Evolutionary conservation across 2,888 invertebrate genomes (phyloP).

Genomic region (Colostygia pectinataria): DNA sequence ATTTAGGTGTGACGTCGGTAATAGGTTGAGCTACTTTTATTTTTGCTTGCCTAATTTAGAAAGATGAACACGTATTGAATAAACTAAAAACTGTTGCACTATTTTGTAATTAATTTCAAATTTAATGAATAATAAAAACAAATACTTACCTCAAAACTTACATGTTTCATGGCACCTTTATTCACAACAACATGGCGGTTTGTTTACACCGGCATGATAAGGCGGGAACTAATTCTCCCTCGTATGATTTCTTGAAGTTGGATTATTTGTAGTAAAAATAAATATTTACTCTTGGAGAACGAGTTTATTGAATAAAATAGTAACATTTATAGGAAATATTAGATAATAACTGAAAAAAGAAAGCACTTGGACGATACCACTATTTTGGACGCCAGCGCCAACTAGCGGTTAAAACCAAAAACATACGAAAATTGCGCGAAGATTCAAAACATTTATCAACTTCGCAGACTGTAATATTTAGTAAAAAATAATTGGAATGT

Average conservation of each 20-base stretch:
- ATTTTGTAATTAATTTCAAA: background rate
- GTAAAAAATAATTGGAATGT: too few species aligned
- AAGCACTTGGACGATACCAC: slow-evolving; percentile 72
- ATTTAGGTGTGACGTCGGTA: slow-evolving; percentile 55
- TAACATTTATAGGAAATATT: slow-evolving; percentile 42
- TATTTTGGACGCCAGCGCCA: slow-evolving; percentile 56
- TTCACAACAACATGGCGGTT: slow-evolving; percentile 80
- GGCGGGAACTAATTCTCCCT: slow-evolving; percentile 70
- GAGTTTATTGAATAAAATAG: slow-evolving; percentile 59
- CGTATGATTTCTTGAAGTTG: slow-evolving; percentile 43
- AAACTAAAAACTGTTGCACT: background rate
- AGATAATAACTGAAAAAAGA: slow-evolving; percentile 43
- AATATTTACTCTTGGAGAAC: slow-evolving; percentile 47
- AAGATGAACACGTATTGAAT: background rate
- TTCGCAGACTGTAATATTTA: too few species aligned
- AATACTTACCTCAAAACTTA: slow-evolving; percentile 51
- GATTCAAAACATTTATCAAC: slow-evolving; percentile 7
- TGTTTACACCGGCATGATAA: slow-evolving; percentile 83
- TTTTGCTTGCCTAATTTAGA: background rate
- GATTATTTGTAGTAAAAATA: slow-evolving; percentile 45
- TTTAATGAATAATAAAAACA: slow-evolving; percentile 5
- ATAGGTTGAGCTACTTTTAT: slow-evolving; percentile 44
- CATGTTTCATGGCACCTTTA: slow-evolving; percentile 53
- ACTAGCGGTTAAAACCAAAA: slow-evolving; percentile 43
- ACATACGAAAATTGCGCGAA: slow-evolving; percentile 48